Evolutionary conservation across 2,113 vertebrate species (phyloP).

Genomic region (Lonchura striata): DNA sequence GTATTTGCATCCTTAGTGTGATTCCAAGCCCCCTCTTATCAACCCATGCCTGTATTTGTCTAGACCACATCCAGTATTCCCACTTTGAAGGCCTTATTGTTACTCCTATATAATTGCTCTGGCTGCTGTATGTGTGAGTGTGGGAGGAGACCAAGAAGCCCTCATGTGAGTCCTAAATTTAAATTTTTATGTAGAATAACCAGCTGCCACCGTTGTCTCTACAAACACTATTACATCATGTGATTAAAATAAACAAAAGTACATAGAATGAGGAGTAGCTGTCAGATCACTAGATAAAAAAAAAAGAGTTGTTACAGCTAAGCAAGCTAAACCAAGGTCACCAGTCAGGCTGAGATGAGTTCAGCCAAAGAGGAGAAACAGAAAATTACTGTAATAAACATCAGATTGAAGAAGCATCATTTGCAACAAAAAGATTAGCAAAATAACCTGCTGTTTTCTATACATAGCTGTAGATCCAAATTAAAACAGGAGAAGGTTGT

Average conservation of each 20-base stretch:
- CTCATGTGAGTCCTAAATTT: neutral
- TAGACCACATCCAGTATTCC: neutral
- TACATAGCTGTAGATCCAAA: neutral
- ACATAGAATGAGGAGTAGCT: neutral
- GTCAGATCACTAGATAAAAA: neutral
- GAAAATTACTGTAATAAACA: neutral
- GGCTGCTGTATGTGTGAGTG: neutral
- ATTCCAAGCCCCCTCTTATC: neutral
- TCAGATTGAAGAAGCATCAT: neutral
- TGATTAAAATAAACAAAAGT: neutral
- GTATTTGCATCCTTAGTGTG: neutral
- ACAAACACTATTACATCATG: neutral
- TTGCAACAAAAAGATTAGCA: neutral
- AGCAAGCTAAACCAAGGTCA: neutral
- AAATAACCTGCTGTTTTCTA: neutral
- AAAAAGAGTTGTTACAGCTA: neutral
- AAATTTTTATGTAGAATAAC: neutral
- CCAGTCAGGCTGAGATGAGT: neutral
- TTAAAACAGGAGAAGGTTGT: neutral
- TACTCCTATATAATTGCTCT: neutral
- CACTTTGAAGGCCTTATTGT: neutral
- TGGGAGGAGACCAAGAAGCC: too few relatives aligned
- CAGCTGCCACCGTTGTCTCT: neutral
- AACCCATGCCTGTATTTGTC: neutral
- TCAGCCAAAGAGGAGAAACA: neutral